phyloP scores from a whole-genome alignment of 2,888 invertebrate genomes.

The Macrosiphum euphorbiae region DNA sequence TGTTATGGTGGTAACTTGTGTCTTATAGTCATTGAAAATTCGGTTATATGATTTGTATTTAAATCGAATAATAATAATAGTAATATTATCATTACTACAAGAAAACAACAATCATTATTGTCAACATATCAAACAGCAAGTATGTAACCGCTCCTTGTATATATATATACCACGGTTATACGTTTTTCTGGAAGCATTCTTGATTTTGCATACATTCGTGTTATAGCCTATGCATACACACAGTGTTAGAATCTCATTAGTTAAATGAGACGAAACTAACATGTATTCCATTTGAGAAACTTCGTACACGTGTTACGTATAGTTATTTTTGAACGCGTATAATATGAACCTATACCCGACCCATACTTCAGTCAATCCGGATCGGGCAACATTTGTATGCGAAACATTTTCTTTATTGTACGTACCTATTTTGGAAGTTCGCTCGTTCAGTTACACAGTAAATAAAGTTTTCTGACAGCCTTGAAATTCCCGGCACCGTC shows the following conservation, averaged over 20 bases:
- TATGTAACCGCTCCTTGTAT: neutral
- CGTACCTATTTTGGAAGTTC: conserved; percentile 13
- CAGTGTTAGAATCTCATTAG: neutral
- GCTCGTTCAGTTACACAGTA: conserved; percentile 31
- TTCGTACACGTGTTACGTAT: neutral
- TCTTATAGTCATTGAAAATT: neutral
- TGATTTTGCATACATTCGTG: neutral
- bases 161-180: neutral
- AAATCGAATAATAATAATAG: neutral
- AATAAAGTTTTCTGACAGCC: conserved; percentile 52
- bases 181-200: neutral
- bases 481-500: conserved; percentile 22
- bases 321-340: conserved; percentile 12
- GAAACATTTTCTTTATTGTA: conserved; percentile 52
- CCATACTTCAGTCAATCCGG: neutral
- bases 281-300: conserved; percentile 19
- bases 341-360: neutral
- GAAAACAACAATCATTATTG: neutral
- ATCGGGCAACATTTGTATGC: conserved; percentile 36
- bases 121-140: neutral
- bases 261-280: neutral
- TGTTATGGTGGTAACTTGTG: neutral
- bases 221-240: neutral
- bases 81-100: neutral
- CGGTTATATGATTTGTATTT: neutral